Evolutionary conservation across 1,140 invertebrate genomes (phyloP).

Genomic region (Reticulitermes speratus): DNA sequence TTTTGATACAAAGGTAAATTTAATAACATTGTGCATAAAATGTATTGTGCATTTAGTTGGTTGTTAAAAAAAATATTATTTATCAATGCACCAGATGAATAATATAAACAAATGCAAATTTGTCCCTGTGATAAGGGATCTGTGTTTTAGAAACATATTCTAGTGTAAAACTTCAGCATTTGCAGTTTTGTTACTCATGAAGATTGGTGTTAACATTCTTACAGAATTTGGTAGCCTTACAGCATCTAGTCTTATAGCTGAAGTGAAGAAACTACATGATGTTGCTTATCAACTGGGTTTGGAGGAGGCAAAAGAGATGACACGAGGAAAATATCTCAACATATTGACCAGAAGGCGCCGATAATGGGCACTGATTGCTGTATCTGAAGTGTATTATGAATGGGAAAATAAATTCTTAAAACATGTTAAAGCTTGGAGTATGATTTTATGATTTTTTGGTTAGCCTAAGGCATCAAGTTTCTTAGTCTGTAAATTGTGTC

Average conservation of each 20-base stretch:
- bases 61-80: too few species aligned
- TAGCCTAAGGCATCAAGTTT: too few species aligned
- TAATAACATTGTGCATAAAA: too few species aligned
- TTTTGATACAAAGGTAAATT: neutral
- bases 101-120: too few species aligned
- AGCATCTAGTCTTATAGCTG: constrained; percentile 77
- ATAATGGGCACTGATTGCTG: constrained; percentile 15
- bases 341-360: constrained; percentile 56
- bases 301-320: constrained; percentile 96
- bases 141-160: too few species aligned
- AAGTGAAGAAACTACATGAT: constrained; percentile 91
- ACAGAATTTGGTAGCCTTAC: constrained; percentile 79
- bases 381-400: neutral
- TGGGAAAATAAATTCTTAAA: too few species aligned
- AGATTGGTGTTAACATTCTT: constrained; percentile 41
- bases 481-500: too few species aligned
- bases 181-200: neutral
- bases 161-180: neutral
- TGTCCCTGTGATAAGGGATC: too few species aligned
- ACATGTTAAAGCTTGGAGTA: too few species aligned
- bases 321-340: constrained; percentile 90
- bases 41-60: too few species aligned
- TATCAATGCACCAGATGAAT: too few species aligned
- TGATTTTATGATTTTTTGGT: too few species aligned
- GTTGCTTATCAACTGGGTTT: constrained; percentile 89